Evolutionary conservation across 2,113 vertebrate species (phyloP).

Genomic region (Gracilinanus agilis): DNA sequence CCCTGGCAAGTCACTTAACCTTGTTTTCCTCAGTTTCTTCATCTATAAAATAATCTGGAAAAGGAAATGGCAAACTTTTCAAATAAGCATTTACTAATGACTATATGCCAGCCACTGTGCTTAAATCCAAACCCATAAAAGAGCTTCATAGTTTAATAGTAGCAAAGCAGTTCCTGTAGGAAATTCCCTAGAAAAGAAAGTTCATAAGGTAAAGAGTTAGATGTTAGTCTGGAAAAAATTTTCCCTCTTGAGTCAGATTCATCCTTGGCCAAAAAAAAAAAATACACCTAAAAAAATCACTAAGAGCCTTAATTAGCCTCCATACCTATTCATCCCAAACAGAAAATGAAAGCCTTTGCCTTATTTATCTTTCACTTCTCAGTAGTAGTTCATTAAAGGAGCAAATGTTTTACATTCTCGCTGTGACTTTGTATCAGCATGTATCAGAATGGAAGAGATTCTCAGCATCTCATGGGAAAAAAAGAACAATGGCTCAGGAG

Average conservation of each 20-base stretch:
- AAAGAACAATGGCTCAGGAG: not conserved
- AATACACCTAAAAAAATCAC: not conserved
- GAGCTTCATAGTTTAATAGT: not conserved
- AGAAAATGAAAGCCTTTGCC: not conserved
- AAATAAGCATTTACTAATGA: not conserved
- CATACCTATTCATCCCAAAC: not conserved
- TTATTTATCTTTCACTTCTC: constrained; percentile 37
- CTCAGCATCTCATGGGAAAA: constrained; percentile 8
- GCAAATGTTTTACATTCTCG: not conserved
- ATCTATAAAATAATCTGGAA: too few species aligned
- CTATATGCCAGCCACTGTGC: not conserved
- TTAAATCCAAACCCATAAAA: not conserved
- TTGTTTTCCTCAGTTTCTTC: too few species aligned
- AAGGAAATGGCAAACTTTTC: too few species aligned
- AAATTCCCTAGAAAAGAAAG: not conserved
- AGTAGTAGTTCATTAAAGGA: not conserved
- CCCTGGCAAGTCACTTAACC: too few species aligned
- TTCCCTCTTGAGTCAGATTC: not conserved
- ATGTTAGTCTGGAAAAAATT: not conserved
- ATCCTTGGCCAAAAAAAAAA: not conserved
- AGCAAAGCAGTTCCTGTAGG: not conserved
- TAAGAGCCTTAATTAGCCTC: not conserved
- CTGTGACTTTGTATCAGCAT: not conserved
- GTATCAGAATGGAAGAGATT: not conserved
- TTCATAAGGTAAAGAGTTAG: not conserved